phyloP scores from a whole-genome alignment of 2,113 vertebrate species.

The Uria lomvia region DNA sequence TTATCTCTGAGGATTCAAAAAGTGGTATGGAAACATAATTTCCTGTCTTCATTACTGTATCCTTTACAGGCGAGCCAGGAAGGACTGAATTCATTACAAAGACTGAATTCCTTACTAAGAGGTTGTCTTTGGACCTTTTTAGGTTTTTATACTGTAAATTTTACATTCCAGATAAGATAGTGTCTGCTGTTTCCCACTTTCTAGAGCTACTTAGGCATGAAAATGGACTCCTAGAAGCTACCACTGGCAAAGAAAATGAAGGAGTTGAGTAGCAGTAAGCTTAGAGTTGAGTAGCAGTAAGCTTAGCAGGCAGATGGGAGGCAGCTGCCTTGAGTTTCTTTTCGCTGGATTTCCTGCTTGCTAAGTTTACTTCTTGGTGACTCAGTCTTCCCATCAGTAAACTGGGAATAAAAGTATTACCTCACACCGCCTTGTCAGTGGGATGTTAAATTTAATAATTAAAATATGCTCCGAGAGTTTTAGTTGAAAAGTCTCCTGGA shows the following conservation, averaged over 20 bases:
- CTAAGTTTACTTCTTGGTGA: neutral
- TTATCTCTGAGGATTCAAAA: neutral
- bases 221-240: neutral
- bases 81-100: neutral
- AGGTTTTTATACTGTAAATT: neutral
- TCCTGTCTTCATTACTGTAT: neutral
- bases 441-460: constrained; percentile 28
- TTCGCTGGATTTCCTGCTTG: neutral
- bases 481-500: neutral
- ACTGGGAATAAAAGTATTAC: neutral
- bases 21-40: neutral
- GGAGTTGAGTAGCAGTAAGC: neutral
- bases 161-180: neutral
- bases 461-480: neutral
- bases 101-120: neutral
- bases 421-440: neutral
- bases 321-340: neutral
- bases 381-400: neutral
- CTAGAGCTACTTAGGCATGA: neutral
- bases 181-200: neutral
- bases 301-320: neutral
- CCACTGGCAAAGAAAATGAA: neutral
- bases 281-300: neutral
- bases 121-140: neutral
- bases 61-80: neutral